Conservation (phyloP, 2,797 vertebrate species). For the Mormyrops boulengeri region DNA sequence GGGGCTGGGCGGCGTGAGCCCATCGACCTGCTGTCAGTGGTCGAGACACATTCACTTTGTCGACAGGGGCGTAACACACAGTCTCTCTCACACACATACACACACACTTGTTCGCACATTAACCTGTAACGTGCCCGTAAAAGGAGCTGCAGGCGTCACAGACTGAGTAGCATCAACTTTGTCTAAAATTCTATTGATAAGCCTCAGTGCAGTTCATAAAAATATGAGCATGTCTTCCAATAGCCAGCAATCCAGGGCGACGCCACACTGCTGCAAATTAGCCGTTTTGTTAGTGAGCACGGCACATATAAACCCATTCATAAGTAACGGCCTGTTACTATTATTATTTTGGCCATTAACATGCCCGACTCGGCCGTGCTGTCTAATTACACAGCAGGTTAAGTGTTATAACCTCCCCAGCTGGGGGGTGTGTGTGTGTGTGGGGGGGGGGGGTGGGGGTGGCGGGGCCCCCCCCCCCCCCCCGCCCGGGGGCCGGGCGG, state of each 20-base stretch:
- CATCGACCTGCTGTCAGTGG: background rate
- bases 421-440: background rate
- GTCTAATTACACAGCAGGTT: conserved; percentile 6
- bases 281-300: background rate
- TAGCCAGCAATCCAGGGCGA: background rate
- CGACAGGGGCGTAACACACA: background rate
- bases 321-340: background rate
- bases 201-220: background rate
- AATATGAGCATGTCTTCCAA: background rate
- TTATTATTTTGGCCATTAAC: background rate
- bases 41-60: too few relatives aligned
- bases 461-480: too few relatives aligned
- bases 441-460: background rate
- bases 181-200: background rate
- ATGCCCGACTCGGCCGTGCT: background rate
- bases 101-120: background rate
- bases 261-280: background rate
- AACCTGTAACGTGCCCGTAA: background rate
- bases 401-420: background rate
- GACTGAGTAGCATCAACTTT: background rate
- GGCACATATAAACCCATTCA: background rate
- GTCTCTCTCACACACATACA: background rate
- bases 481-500: too few relatives aligned
- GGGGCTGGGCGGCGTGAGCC: background rate
- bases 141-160: background rate